Conservation (phyloP, 2,888 invertebrate species). For the Crioceris asparagi region DNA sequence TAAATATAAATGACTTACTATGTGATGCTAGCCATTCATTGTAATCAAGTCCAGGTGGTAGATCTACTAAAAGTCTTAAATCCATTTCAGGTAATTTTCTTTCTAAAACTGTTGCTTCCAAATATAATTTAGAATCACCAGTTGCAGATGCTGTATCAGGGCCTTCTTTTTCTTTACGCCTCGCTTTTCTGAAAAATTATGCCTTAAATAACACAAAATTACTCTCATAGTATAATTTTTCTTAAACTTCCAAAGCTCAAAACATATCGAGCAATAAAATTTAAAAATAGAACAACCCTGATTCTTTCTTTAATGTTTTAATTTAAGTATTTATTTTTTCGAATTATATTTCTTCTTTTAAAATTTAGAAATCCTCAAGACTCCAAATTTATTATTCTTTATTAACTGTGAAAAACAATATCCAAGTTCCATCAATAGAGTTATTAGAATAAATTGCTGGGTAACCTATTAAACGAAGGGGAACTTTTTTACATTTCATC, state of each 20-base stretch:
- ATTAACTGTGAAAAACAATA: no score
- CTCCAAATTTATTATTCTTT: no score
- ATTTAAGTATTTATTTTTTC: no score
- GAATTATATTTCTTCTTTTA: no score
- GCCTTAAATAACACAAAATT: constrained; percentile 46
- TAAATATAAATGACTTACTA: constrained; percentile 51
- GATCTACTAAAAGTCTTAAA: constrained; percentile 85
- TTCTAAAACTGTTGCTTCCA: constrained; percentile 90
- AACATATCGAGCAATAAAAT: neutral
- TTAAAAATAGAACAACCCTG: neutral
- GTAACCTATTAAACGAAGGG: no score
- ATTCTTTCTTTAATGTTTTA: no score
- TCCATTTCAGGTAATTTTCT: constrained; percentile 89
- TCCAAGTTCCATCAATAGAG: no score
- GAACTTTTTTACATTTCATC: no score
- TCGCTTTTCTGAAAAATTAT: constrained; percentile 70
- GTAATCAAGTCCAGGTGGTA: constrained; percentile 92
- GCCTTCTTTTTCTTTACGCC: constrained; percentile 90
- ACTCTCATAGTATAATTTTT: neutral
- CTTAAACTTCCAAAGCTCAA: neutral
- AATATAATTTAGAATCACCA: constrained; percentile 86
- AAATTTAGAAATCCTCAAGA: no score
- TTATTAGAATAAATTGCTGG: no score
- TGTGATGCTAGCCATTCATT: constrained; percentile 99
- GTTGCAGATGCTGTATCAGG: constrained; percentile 46